Evolutionary conservation across 2,797 vertebrate genomes (phyloP), one percentile per base, ranked within the genome.

Genomic region (Chelon auratus): DNA sequence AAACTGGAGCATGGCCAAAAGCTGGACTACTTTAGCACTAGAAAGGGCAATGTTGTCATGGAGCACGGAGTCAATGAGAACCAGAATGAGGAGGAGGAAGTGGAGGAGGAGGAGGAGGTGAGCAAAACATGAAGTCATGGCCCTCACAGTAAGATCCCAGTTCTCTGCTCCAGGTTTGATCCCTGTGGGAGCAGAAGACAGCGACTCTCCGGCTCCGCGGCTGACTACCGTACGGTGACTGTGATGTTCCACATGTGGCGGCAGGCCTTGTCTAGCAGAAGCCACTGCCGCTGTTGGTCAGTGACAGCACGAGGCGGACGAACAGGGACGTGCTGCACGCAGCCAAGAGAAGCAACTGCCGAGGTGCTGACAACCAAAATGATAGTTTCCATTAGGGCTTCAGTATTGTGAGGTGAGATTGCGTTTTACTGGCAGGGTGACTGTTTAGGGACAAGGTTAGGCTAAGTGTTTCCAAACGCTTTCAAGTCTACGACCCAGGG

Each of bases 191-290:
- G 72, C 62, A 72, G 78, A 68, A 85, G 88, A 87, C 83, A 86
- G 86, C 85, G 89, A 89, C 92, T 87, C 82, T 40, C 53, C 57
- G 91, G 78, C 88, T 91, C 92, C 90, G 71, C 11, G 43, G 82
- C 87, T 89, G 91, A 89, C 86, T 80, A 77, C 84, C 64, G 78
- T 78, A 64, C 15, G 67, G 90, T 91, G 92, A 93, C 89, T 56
- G 83, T 90, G 89, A 91, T 91, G 88, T 91, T 93, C 91, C 90
- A 89, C 87, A 87, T 77, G 87, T 86, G 89, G 86, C 77, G 26
- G 62, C 72, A 37, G 77, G 7, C 68, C 72, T 61, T 2, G 73
- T 72, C 73, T 45, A 20, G 65, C 57, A 18, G 67, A 72, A 55
- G 51, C 81, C 67, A 2, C 76, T 24, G 68, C 70, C 47, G 4